Evolutionary conservation across 2,888 invertebrate species (phyloP).

Genomic region (Keiferia lycopersicella): DNA sequence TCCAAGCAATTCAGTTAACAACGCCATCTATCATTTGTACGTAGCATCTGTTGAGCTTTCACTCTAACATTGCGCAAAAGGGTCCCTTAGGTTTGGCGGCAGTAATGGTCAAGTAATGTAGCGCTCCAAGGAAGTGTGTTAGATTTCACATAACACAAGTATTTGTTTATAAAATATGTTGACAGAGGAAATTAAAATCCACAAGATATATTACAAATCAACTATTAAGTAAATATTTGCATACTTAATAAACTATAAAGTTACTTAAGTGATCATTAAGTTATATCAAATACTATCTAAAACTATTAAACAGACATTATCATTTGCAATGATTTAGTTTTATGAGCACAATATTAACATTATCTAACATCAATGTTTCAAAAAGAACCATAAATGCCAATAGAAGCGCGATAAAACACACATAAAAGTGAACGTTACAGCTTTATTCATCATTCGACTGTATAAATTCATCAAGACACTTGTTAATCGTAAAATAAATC

Average conservation of each 20-base stretch:
- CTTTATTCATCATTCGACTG: slow-evolving; percentile 77
- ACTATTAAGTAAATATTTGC: slow-evolving; percentile 27
- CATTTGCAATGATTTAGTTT: slow-evolving; percentile 54
- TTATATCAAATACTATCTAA: slow-evolving; percentile 42
- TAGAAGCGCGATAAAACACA: slow-evolving; percentile 71
- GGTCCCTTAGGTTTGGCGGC: neutral
- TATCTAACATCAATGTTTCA: slow-evolving; percentile 52
- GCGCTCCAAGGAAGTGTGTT: too few relatives aligned
- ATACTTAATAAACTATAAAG: slow-evolving; percentile 36
- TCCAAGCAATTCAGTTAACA: neutral
- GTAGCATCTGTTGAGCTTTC: neutral
- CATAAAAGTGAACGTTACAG: slow-evolving; percentile 75
- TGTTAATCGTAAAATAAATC: slow-evolving; percentile 82
- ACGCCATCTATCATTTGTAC: neutral
- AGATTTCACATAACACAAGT: too few relatives aligned
- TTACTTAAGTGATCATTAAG: slow-evolving; percentile 43
- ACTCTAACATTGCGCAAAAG: neutral
- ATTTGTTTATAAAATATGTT: too few relatives aligned
- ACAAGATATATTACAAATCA: neutral
- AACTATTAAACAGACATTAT: slow-evolving; percentile 34
- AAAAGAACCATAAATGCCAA: slow-evolving; percentile 68
- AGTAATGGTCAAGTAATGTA: neutral
- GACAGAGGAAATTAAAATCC: neutral
- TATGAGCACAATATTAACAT: slow-evolving; percentile 54
- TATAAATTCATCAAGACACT: slow-evolving; percentile 81